A percentile compares a stretch with the other conserved stretches of the same genome.
These are phyloP conservation scores for Onthophagus sagittarius DNA, from an alignment of 2,888 invertebrate genomes.

Conservation along the genomic window DNA sequence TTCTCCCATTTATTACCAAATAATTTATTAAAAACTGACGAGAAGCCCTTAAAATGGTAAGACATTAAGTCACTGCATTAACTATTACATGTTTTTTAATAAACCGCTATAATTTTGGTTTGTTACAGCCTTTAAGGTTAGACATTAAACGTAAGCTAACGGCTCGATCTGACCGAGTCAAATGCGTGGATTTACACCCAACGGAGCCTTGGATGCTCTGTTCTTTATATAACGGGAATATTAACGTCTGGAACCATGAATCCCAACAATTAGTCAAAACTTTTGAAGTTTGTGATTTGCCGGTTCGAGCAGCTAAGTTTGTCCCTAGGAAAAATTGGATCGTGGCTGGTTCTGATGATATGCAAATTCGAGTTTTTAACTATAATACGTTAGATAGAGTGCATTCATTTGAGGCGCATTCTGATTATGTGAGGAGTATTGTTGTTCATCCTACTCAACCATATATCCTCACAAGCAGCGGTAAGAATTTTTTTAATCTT, in stretches of 20 bases:
- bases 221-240: conserved; percentile 97
- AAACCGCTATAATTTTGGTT: neutral
- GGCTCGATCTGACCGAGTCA: conserved; percentile 96
- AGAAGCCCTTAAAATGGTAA: conserved; percentile 16
- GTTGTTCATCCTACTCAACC: conserved; percentile 97
- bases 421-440: conserved; percentile 95
- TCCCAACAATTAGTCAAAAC: conserved; percentile 85
- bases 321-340: conserved; percentile 98
- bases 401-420: conserved; percentile 96
- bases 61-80: neutral
- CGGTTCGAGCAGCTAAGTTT: conserved; percentile 94
- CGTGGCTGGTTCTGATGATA: conserved; percentile 94
- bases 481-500: conserved; percentile 52
- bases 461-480: conserved; percentile 92
- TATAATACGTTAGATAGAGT: conserved; percentile 97
- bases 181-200: conserved; percentile 96
- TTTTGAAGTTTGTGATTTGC: conserved; percentile 93
- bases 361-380: conserved; percentile 94
- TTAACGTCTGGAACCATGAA: conserved; percentile 99
- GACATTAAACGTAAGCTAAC: conserved; percentile 98
- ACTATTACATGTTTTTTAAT: neutral
- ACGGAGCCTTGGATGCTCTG: conserved; percentile 98
- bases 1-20: conserved; percentile 11
- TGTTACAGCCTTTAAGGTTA: conserved; percentile 81
- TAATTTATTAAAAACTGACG: conserved; percentile 3